These are phyloP conservation scores for Hymenochirus boettgeri DNA, from an alignment of 2,113 vertebrate species.

Conservation along the genomic window DNA sequence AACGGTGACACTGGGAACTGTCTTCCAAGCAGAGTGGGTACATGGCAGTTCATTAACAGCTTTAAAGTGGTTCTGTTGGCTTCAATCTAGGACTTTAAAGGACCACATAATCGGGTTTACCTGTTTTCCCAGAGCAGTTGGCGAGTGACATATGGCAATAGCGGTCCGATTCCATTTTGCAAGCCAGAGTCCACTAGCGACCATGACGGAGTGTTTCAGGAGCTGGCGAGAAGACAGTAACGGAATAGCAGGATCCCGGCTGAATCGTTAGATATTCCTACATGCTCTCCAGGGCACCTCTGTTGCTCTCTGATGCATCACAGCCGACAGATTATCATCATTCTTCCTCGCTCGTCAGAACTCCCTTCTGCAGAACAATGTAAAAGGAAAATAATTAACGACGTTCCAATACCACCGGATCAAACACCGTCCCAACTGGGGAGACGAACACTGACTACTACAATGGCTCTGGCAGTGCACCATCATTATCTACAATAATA, in stretches of 20 bases:
- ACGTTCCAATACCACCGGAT: no score
- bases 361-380: slow-evolving; percentile 71
- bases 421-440: no score
- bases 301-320: slow-evolving; percentile 87
- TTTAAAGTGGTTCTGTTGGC: no score
- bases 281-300: slow-evolving; percentile 94
- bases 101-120: no score
- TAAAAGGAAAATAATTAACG: no score
- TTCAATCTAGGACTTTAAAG: no score
- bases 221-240: slow-evolving; percentile 89
- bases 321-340: slow-evolving; percentile 83
- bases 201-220: slow-evolving; percentile 89
- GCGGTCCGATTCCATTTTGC: slow-evolving; percentile 81
- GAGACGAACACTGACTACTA: no score
- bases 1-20: no score
- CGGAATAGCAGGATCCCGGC: slow-evolving; percentile 81
- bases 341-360: slow-evolving; percentile 82
- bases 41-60: no score
- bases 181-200: slow-evolving; percentile 95
- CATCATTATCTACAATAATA: no score
- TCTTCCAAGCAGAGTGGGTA: no score
- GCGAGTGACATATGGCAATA: slow-evolving; percentile 54
- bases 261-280: slow-evolving; percentile 82
- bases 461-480: no score
- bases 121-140: slow-evolving; percentile 73